These are phyloP conservation scores for Suricata suricatta DNA, from an alignment of 2,113 vertebrate genomes.

Conservation along the genomic window DNA sequence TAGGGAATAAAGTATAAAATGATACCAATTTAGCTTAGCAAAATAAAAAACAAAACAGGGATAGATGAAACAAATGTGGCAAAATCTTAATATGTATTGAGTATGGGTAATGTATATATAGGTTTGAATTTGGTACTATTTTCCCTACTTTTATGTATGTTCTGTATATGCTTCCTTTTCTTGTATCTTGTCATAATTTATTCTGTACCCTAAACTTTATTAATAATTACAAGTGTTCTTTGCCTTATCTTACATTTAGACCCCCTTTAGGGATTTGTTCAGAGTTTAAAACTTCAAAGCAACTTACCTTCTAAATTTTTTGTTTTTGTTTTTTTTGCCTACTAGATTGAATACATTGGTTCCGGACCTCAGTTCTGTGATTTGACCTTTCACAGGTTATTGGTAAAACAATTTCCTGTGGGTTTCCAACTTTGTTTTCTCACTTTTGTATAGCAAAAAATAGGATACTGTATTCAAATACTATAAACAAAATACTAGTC, in stretches of 20 bases:
- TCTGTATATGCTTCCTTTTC: background rate
- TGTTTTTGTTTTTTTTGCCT: background rate
- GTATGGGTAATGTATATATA: background rate
- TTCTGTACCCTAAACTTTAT: background rate
- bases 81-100: background rate
- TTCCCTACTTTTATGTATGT: background rate
- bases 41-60: background rate
- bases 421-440: background rate
- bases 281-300: background rate
- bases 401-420: conserved; percentile 31
- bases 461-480: background rate
- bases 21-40: background rate
- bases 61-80: background rate
- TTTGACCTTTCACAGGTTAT: background rate
- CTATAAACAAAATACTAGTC: background rate
- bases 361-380: background rate
- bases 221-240: background rate
- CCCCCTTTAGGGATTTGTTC: background rate
- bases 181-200: background rate
- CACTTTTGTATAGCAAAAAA: background rate
- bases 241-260: background rate
- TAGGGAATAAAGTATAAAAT: background rate
- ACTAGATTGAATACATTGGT: background rate
- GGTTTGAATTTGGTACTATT: background rate
- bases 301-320: background rate